Conservation (phyloP, 1,140 invertebrate species). For the Ylistrum balloti region DNA sequence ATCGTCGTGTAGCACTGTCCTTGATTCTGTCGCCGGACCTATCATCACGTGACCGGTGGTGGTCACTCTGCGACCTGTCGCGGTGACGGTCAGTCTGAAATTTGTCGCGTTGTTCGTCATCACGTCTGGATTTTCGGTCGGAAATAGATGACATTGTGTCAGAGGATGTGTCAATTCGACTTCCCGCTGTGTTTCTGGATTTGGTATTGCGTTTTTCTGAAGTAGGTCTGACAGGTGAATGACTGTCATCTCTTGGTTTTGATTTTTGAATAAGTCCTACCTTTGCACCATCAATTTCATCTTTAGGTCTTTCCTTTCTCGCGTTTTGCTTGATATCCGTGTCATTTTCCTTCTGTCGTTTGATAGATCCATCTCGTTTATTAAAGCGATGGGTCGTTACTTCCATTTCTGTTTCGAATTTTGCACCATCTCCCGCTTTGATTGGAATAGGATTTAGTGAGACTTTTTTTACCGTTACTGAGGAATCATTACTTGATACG, state of each 20-base stretch:
- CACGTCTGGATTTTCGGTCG: background rate
- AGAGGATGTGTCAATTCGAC: background rate
- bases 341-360: background rate
- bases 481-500: slow-evolving; percentile 5
- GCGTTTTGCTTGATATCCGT: background rate
- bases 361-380: slow-evolving; percentile 1
- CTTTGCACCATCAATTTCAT: background rate
- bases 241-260: background rate
- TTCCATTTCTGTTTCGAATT: background rate
- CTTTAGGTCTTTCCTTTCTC: background rate
- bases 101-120: background rate
- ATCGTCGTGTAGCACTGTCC: background rate
- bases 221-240: background rate
- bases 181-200: background rate
- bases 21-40: background rate
- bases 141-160: background rate
- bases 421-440: background rate
- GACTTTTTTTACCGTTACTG: background rate
- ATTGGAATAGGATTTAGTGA: background rate
- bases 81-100: background rate
- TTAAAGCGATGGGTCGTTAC: background rate
- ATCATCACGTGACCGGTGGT: slow-evolving; percentile 29
- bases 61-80: too few relatives aligned
- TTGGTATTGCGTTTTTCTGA: slow-evolving; percentile 17
- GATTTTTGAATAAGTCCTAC: background rate